Conservation (phyloP, 2,888 invertebrate species). For the Branchellion lobata region DNA sequence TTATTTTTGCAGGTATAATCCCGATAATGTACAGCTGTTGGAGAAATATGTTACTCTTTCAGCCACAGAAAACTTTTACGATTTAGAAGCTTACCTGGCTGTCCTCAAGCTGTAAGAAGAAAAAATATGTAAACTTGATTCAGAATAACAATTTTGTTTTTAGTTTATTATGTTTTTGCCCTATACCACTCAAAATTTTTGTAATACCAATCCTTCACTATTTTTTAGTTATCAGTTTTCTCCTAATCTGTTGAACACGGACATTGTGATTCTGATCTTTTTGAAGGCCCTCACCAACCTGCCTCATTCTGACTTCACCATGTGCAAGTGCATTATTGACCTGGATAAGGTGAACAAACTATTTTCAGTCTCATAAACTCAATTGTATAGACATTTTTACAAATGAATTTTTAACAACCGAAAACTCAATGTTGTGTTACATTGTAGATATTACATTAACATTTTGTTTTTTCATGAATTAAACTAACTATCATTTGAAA, state of each 20-base stretch:
- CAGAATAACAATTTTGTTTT: too few species aligned
- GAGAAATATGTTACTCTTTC: constrained; percentile 91
- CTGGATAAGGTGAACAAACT: constrained; percentile 63
- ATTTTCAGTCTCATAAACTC: neutral
- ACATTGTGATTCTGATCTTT: constrained; percentile 80
- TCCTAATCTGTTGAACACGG: constrained; percentile 75
- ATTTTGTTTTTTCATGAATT: too few species aligned
- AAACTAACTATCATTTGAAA: too few species aligned
- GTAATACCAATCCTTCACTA: neutral
- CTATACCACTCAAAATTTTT: too few species aligned
- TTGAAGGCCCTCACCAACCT: constrained; percentile 93
- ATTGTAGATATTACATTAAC: too few species aligned
- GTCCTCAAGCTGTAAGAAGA: constrained; percentile 78
- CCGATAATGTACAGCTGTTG: constrained; percentile 84
- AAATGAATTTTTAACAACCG: neutral
- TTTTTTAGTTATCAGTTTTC: constrained; percentile 81
- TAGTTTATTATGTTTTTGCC: too few species aligned
- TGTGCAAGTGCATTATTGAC: constrained; percentile 92
- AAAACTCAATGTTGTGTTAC: constrained; percentile 10
- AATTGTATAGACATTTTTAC: neutral
- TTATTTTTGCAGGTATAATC: constrained; percentile 78
- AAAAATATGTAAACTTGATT: too few species aligned
- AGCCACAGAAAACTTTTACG: constrained; percentile 87
- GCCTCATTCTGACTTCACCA: constrained; percentile 93
- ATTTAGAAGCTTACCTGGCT: constrained; percentile 93